phyloP scores from a whole-genome alignment of 2,888 invertebrate genomes.

The Drosophila birchii region DNA sequence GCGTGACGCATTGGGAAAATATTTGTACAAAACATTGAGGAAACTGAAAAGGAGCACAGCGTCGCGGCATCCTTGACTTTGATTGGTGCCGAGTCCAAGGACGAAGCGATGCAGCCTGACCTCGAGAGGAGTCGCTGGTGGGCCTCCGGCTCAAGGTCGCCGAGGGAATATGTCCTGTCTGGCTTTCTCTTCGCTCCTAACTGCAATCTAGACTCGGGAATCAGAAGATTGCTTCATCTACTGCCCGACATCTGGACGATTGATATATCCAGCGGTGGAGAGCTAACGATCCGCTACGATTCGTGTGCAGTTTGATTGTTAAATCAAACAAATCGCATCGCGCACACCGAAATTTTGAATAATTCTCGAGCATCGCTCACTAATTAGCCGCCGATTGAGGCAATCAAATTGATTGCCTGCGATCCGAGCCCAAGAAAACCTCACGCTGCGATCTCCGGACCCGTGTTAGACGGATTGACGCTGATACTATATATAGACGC shows the following conservation, averaged over 20 bases:
- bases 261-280: conserved; percentile 28
- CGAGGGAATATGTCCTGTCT: conserved; percentile 63
- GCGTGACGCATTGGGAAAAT: conserved; percentile 72
- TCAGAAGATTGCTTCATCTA: conserved; percentile 63
- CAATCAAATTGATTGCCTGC: conserved; percentile 79
- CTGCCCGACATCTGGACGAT: conserved; percentile 37
- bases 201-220: conserved; percentile 41
- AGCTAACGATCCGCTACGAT: conserved; percentile 31
- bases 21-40: conserved; percentile 72
- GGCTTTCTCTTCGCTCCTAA: conserved; percentile 37
- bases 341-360: conserved; percentile 54
- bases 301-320: conserved; percentile 59
- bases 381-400: conserved; percentile 81
- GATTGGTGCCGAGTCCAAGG: conserved; percentile 65
- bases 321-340: conserved; percentile 66
- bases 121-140: conserved; percentile 49
- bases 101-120: conserved; percentile 45
- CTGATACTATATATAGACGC: conserved; percentile 51
- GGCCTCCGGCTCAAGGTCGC: conserved; percentile 61
- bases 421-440: conserved; percentile 43
- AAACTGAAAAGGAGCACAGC: conserved; percentile 61
- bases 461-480: conserved; percentile 68
- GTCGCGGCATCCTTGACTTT: conserved; percentile 63
- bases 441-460: conserved; percentile 60
- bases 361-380: conserved; percentile 62